These are phyloP conservation scores for Amphiprion ocellaris DNA, from an alignment of 2,113 vertebrate species.

Conservation along the genomic window DNA sequence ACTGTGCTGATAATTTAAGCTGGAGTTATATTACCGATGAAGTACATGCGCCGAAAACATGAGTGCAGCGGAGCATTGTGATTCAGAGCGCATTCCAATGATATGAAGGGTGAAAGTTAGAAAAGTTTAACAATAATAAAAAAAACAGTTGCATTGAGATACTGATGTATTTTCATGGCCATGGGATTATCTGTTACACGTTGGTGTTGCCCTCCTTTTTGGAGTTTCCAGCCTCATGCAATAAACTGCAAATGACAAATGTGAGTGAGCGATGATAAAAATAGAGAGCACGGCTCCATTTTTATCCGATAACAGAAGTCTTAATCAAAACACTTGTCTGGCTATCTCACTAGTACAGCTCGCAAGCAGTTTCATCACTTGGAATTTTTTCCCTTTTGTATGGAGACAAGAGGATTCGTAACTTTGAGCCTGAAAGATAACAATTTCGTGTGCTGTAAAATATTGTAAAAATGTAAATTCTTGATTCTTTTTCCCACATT, in stretches of 20 bases:
- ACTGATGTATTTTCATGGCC: neutral
- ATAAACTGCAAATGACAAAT: constrained; percentile 13
- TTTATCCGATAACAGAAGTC: constrained; percentile 20
- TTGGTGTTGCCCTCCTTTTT: neutral
- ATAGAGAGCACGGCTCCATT: neutral
- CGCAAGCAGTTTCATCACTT: neutral
- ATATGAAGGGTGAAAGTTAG: neutral
- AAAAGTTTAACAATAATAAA: neutral
- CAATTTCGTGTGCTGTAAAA: neutral
- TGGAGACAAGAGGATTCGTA: neutral
- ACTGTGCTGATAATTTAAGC: neutral
- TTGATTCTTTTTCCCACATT: neutral
- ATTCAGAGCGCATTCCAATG: constrained; percentile 8
- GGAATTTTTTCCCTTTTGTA: neutral
- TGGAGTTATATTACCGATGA: neutral
- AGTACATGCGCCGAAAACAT: neutral
- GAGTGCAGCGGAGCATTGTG: neutral
- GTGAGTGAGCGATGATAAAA: constrained; percentile 5
- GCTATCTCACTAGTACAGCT: constrained; percentile 15
- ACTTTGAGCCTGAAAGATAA: no score
- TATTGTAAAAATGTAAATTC: no score
- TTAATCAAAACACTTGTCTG: constrained; percentile 29
- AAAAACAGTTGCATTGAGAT: neutral
- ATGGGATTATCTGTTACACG: no score
- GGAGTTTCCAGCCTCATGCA: neutral